phyloP scores from a whole-genome alignment of 2,888 invertebrate genomes.

The Hermaeophaga mercurialis region DNA sequence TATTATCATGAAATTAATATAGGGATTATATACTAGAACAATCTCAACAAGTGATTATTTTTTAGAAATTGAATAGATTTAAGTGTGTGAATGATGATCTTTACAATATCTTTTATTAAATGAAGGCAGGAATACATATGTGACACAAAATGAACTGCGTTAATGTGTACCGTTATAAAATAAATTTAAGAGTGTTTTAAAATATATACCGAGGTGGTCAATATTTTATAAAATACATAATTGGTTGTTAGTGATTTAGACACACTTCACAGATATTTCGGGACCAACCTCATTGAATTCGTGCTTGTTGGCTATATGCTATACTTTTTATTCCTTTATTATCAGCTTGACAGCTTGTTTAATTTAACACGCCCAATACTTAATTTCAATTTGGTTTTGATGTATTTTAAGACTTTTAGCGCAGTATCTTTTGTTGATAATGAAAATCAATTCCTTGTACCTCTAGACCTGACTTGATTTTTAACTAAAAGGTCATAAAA shows the following conservation, averaged over 20 bases:
- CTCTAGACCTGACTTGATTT: background rate
- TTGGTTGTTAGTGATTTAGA: background rate
- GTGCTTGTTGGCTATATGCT: background rate
- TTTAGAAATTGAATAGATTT: too few relatives aligned
- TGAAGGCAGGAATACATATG: too few relatives aligned
- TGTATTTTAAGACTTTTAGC: slow-evolving; percentile 1
- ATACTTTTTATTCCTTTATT: slow-evolving; percentile 20
- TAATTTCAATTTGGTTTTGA: background rate
- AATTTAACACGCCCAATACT: slow-evolving; percentile 10
- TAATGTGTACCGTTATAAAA: too few relatives aligned
- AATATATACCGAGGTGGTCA: too few relatives aligned
- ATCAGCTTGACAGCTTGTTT: slow-evolving; percentile 11
- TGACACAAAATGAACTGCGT: too few relatives aligned
- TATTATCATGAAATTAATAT: too few relatives aligned
- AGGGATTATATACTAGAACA: too few relatives aligned
- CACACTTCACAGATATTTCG: background rate
- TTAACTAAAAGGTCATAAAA: slow-evolving; percentile 8
- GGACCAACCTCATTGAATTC: background rate
- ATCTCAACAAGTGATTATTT: too few relatives aligned
- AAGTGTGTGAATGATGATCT: too few relatives aligned
- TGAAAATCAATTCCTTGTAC: slow-evolving; percentile 9
- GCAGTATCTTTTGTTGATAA: slow-evolving; percentile 5
- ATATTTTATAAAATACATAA: background rate
- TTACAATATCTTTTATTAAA: too few relatives aligned
- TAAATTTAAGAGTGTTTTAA: too few relatives aligned